Evolutionary conservation across 2,113 vertebrate species (phyloP).

Genomic region (Bos javanicus): DNA sequence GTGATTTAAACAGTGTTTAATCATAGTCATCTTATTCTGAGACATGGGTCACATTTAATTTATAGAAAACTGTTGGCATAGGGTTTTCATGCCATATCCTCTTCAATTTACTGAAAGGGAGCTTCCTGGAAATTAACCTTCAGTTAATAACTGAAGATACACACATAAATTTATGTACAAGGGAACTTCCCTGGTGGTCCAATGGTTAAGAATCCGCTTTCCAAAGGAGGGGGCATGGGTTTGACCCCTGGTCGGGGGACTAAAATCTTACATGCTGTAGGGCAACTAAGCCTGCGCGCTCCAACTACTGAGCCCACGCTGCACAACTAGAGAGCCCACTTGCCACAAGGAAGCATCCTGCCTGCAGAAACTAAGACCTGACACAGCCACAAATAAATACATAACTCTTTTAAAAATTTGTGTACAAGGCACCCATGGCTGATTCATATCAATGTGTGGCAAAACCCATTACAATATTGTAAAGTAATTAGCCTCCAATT

Average conservation of each 20-base stretch:
- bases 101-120: background rate
- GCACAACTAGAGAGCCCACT: background rate
- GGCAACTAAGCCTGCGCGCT: background rate
- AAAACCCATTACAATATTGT: background rate
- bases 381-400: background rate
- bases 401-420: background rate
- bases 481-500: background rate
- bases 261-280: background rate
- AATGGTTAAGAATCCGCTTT: background rate
- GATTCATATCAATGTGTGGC: background rate
- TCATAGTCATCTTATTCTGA: slow-evolving; percentile 6
- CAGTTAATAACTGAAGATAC: slow-evolving; percentile 31
- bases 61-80: background rate
- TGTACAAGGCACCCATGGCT: background rate
- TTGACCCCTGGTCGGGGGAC: background rate
- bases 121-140: background rate
- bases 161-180: background rate
- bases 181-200: background rate
- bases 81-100: background rate
- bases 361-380: background rate
- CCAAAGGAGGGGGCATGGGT: background rate
- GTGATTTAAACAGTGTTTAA: background rate
- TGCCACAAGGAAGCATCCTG: background rate
- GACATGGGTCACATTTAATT: background rate
- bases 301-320: background rate